Evolutionary conservation across 2,797 vertebrate species (phyloP).

Genomic region (Sternotherus odoratus): DNA sequence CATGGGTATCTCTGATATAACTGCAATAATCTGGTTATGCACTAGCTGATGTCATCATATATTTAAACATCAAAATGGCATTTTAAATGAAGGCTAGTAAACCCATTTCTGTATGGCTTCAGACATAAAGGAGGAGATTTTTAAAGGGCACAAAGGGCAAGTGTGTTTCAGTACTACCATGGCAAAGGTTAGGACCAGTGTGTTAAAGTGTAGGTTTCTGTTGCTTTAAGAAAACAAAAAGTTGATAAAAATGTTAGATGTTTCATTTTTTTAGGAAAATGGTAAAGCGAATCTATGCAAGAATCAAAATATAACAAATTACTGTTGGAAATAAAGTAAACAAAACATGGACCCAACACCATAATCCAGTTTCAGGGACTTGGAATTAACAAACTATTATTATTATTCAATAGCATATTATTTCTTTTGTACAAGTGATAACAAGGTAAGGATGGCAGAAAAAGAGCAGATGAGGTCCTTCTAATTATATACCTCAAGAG

Average conservation of each 20-base stretch:
- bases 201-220: not conserved
- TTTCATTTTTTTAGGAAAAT: not conserved
- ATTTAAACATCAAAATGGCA: not conserved
- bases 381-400: not conserved
- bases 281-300: not conserved
- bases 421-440: not conserved
- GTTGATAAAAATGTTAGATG: constrained; percentile 6
- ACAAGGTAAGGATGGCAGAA: not conserved
- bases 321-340: not conserved
- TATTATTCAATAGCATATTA: not conserved
- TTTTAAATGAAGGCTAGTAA: not conserved
- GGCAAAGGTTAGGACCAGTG: not conserved
- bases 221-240: not conserved
- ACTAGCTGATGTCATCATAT: not conserved
- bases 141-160: not conserved
- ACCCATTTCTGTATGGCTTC: no score
- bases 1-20: not conserved
- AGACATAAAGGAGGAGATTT: not conserved
- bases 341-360: not conserved
- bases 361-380: accelerated
- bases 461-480: not conserved
- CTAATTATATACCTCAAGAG: not conserved
- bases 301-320: not conserved
- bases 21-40: no score
- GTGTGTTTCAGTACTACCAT: not conserved